phyloP scores from a whole-genome alignment of 2,888 invertebrate genomes.

The Drosophila colorata region DNA sequence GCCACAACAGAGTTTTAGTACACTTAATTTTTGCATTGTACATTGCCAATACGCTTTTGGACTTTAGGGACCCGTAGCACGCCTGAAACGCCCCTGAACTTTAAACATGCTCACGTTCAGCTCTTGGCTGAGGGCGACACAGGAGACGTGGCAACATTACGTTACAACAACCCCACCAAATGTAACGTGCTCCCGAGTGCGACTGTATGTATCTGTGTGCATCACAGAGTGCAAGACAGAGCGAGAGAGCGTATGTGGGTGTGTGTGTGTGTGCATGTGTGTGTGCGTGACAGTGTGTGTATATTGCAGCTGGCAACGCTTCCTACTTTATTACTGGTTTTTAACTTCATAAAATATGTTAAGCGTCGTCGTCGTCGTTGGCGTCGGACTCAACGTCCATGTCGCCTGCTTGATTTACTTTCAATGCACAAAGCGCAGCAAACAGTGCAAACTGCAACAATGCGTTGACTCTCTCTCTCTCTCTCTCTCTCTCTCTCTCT shows the following conservation, averaged over 20 bases:
- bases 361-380: constrained; percentile 47
- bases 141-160: constrained; percentile 39
- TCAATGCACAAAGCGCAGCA: constrained; percentile 44
- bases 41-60: neutral
- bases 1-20: neutral
- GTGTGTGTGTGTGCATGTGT: constrained; percentile 19
- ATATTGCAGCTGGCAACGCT: constrained; percentile 71
- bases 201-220: constrained; percentile 8
- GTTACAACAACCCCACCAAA: constrained; percentile 54
- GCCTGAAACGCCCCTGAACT: constrained; percentile 44
- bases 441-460: constrained; percentile 30
- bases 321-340: constrained; percentile 78
- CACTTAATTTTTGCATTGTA: neutral
- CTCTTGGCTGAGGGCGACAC: constrained; percentile 3
- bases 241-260: constrained; percentile 36
- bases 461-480: constrained; percentile 5
- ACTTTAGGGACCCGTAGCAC: neutral
- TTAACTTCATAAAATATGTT: constrained; percentile 74
- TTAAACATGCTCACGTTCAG: constrained; percentile 33
- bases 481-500: constrained; percentile 6
- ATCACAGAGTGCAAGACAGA: constrained; percentile 21
- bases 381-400: constrained; percentile 25
- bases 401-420: constrained; percentile 71
- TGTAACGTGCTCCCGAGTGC: constrained; percentile 36
- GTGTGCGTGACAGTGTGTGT: constrained; percentile 10